phyloP scores from a whole-genome alignment of 1,140 invertebrate species.

The Diorhabda carinulata region DNA sequence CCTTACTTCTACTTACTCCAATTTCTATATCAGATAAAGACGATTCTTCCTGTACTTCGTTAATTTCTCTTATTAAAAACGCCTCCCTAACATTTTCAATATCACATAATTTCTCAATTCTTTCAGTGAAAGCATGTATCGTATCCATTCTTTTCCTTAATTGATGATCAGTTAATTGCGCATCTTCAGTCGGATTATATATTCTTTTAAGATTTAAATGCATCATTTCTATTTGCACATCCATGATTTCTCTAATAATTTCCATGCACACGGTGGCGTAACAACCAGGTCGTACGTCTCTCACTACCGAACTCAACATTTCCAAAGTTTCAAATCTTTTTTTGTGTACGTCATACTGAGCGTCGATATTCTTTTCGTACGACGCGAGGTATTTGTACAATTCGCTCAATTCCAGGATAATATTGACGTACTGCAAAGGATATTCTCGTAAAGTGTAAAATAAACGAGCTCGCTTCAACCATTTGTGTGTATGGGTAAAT shows the following conservation, averaged over 20 bases:
- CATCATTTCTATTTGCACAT: slow-evolving; percentile 58
- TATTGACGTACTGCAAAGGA: slow-evolving; percentile 65
- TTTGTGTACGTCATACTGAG: slow-evolving; percentile 68
- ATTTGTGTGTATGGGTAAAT: slow-evolving; percentile 62
- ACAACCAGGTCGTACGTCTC: slow-evolving; percentile 46
- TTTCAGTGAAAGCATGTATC: no score
- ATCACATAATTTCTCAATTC: no score
- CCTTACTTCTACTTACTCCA: no score
- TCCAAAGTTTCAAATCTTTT: slow-evolving; percentile 63
- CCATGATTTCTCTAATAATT: slow-evolving; percentile 47
- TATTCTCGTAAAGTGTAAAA: slow-evolving; percentile 66
- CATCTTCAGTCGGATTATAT: slow-evolving; percentile 28
- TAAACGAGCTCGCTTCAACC: slow-evolving; percentile 60
- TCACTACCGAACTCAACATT: slow-evolving; percentile 50
- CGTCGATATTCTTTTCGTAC: slow-evolving; percentile 64
- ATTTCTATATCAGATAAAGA: no score
- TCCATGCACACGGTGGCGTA: slow-evolving; percentile 46
- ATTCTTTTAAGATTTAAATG: slow-evolving; percentile 52
- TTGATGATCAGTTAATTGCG: neutral
- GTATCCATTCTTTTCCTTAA: no score
- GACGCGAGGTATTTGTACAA: slow-evolving; percentile 65
- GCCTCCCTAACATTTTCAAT: no score
- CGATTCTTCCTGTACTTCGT: no score
- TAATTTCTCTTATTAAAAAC: no score
- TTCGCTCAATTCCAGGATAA: slow-evolving; percentile 64